Base-by-base conservation (phyloP, 2,797 vertebrate species). In the Novumbra hubbsi region DNA sequence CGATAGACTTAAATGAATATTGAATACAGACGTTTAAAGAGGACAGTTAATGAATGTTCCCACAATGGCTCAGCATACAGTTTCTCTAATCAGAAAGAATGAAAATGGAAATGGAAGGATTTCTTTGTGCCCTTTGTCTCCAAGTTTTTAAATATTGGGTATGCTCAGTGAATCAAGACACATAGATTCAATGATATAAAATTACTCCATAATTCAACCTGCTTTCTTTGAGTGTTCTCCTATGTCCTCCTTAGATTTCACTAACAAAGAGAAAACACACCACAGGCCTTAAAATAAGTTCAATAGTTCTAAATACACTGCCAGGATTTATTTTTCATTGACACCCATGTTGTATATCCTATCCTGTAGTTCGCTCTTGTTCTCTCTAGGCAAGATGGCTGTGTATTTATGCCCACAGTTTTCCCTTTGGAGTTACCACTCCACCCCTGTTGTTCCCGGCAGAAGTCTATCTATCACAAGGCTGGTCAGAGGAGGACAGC, bases 21-120 rank as follows among this genome's bases (percentile, higher is more conserved):
- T 60, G 71, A 72, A 77, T 66, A 75, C 66, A 70, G 73, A 72
- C 67, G 48, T 80, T 80, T 79, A 73, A 57, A 69, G 71, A 82
- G 76, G 73, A 77, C 69, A 73, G 72, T 7, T 77, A 52, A 76
- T 68, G 50, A 34, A 71, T 72, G 52, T 57, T 76, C 50, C 52
- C 78, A 79, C 76, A 76, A 73, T 73, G 74, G 55, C 55, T 60
- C 21, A 9, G 55, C 55, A 60, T 12, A 60, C 1, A 12, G 24
- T 60, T 60, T 60, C 55, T 60, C 41, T 45, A 45, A 45, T 45
- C 55, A 60, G 4, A 24, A 24, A 9, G 11, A 60, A 60, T 24
- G n/a, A 60, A 60, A 57, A 57, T 45, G n/a, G 21, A 60, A 57
- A 57, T 45, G n/a, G 21, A 57, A 60, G 55, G n/a, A 27, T 60